Conservation (phyloP, 2,888 invertebrate species). For the Sesia bembeciformis region DNA sequence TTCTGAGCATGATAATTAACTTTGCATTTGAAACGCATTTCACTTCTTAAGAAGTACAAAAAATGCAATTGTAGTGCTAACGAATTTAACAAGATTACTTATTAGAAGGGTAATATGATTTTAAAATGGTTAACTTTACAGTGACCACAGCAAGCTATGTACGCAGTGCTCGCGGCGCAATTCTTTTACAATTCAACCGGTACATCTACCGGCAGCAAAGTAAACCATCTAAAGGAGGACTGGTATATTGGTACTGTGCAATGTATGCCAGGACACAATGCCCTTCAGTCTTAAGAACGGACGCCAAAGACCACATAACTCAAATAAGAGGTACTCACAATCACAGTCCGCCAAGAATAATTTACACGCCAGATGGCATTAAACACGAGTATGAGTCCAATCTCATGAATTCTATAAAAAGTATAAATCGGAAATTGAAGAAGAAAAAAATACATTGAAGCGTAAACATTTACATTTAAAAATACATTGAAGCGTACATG, state of each 20-base stretch:
- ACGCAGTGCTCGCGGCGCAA: conserved; percentile 25
- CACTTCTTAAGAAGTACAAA: too few relatives aligned
- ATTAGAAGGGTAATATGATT: too few relatives aligned
- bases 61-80: too few relatives aligned
- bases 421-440: too few relatives aligned
- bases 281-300: conserved; percentile 23
- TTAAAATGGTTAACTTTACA: too few relatives aligned
- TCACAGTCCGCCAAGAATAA: conserved; percentile 24
- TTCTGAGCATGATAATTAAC: too few relatives aligned
- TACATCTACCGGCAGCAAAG: conserved; percentile 27
- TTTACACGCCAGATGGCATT: conserved; percentile 21
- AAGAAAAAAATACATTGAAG: too few relatives aligned
- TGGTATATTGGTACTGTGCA: conserved; percentile 32
- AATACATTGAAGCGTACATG: too few relatives aligned
- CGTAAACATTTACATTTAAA: too few relatives aligned
- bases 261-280: conserved; percentile 29
- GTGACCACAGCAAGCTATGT: conserved; percentile 26
- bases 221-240: conserved; percentile 26
- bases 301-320: conserved; percentile 25
- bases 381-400: conserved; percentile 8
- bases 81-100: too few relatives aligned
- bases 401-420: neutral
- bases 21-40: too few relatives aligned
- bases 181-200: conserved; percentile 22
- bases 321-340: conserved; percentile 29